Evolutionary conservation across 2,113 vertebrate species (phyloP).

Genomic region (Camelus dromedarius): DNA sequence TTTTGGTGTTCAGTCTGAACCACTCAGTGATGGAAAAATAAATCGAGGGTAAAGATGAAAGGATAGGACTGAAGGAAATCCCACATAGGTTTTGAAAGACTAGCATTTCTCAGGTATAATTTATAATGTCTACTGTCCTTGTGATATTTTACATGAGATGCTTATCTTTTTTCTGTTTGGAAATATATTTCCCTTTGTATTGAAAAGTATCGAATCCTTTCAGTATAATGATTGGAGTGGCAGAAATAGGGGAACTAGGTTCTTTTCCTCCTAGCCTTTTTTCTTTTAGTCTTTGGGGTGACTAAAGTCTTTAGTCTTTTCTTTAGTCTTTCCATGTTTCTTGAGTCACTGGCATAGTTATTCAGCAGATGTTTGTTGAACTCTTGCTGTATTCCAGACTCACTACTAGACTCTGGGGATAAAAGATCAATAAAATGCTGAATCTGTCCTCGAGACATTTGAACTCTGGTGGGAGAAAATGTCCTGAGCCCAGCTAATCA

Average conservation of each 20-base stretch:
- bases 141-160: slow-evolving; percentile 21
- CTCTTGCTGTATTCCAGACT: background rate
- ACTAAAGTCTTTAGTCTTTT: background rate
- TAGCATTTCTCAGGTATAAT: background rate
- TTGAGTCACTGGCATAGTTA: background rate
- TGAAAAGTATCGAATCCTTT: slow-evolving; percentile 66
- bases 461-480: background rate
- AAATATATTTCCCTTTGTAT: slow-evolving; percentile 59
- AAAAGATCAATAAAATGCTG: background rate
- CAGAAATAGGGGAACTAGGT: background rate
- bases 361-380: background rate
- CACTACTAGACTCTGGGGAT: background rate
- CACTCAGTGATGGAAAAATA: background rate
- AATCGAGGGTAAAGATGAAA: background rate
- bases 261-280: background rate
- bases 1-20: background rate
- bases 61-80: slow-evolving; percentile 1
- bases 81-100: background rate
- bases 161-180: slow-evolving; percentile 61
- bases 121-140: slow-evolving; percentile 30
- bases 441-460: background rate
- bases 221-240: slow-evolving; percentile 21
- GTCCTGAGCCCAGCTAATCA: too few relatives aligned
- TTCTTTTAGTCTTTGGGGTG: background rate
- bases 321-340: background rate